Evolutionary conservation across 2,888 invertebrate species (phyloP), one percentile per base, ranked within the genome.

Genomic region (Hanleya hanleyi): DNA sequence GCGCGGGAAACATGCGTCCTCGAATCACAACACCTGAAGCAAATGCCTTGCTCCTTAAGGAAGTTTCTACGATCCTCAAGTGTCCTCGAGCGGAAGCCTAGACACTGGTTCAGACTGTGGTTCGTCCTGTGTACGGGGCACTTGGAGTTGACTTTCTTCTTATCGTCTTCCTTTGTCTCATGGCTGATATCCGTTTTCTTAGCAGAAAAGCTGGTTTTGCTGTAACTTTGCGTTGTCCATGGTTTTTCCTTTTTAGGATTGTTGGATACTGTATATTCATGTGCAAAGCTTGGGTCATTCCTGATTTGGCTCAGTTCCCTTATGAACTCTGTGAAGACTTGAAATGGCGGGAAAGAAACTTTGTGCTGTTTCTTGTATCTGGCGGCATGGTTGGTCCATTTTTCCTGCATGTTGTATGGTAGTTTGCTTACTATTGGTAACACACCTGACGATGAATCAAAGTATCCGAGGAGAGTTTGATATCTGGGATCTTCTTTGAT

Each of bases 211-310:
- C n/a, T n/a, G n/a, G n/a, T 33, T n/a, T 61, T 32, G 57, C 37
- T 38, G 57, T 47, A 22, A 47, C 47, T 47, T 18, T 47, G 47
- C 47, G 18, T 22, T 18, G 47, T 47, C 47, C n/a, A n/a, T 47
- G 18, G 47, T 47, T 47, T 47, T 22, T 4, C 47, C 47, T n/a
- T n/a, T n/a, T n/a, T n/a, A n/a, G n/a, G n/a, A n/a, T n/a, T n/a
- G n/a, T n/a, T n/a, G n/a, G 47, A 7, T 47, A 22, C 47, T n/a
- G 47, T 47, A 47, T 47, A n/a, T 47, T 69, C 62, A 65, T 65
- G 70, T 33, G 38, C 36, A 47, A 81, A 75, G 12, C 72, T 70
- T 9, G 76, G 78, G 51, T 80, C 77, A 33, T 77, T 79, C 37
- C 64, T 41, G 1, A 76, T 73, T 5, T 26, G 67, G 36, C 74